Conservation (phyloP, 37 sponge, comb jelly and placozoan genomes). For the Petrosia ficiformis region DNA sequence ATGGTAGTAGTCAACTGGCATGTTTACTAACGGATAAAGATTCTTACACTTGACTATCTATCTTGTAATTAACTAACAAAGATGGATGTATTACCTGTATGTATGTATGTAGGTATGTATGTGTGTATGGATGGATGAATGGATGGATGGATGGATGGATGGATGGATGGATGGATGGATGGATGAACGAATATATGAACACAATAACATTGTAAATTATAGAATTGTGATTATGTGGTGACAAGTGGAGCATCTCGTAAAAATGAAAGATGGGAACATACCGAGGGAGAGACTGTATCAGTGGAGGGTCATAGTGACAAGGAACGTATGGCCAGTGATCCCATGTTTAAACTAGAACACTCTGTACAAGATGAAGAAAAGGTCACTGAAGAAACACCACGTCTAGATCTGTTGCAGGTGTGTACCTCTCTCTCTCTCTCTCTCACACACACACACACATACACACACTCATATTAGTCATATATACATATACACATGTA, state of each 20-base stretch:
- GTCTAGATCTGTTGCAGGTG: constrained; percentile 22
- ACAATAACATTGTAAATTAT: too few species aligned
- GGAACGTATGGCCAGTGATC: constrained; percentile 70
- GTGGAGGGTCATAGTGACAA: constrained; percentile 64
- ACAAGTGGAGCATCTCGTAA: constrained; percentile 85
- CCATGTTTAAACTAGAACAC: constrained; percentile 97
- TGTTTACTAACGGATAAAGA: too few species aligned
- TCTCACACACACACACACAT: neutral
- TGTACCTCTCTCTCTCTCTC: too few species aligned
- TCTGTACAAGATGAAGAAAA: constrained; percentile 78
- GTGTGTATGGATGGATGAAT: too few species aligned
- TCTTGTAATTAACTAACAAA: neutral
- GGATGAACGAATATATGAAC: constrained; percentile 1
- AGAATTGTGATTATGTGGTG: constrained; percentile 90
- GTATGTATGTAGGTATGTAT: too few species aligned
- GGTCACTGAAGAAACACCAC: constrained; percentile 79
- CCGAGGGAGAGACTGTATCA: constrained; percentile 76
- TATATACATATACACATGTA: too few species aligned
- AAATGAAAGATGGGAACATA: constrained; percentile 76
- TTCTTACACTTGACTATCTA: too few species aligned
- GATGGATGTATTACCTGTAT: neutral
- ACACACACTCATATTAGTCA: too few species aligned
- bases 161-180: too few species aligned
- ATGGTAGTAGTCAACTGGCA: too few species aligned
- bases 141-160: too few species aligned